Evolutionary conservation across 2,113 vertebrate genomes (phyloP), one percentile per base, ranked within the genome.

Genomic region (Amphilophus citrinellus): DNA sequence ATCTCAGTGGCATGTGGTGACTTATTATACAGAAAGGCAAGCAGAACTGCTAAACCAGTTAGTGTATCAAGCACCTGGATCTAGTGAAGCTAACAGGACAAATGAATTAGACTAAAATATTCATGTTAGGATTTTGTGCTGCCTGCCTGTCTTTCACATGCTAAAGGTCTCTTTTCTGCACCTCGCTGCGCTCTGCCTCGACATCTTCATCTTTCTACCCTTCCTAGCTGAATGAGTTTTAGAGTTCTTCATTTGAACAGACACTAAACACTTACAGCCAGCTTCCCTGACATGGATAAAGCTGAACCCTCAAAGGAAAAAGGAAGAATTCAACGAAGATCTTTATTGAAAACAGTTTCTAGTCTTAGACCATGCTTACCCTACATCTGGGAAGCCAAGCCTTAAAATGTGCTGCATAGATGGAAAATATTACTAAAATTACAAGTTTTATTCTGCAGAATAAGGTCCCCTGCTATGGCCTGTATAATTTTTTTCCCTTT

Each of bases 361-460:
- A 47, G 14, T 47, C 39, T 47, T 27, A 47, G 65, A 47, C 44
- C 13, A 42, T 3, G 3, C 10, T 42, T 42, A 13, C 42, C 14
- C 10, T 4, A 68, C 39, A 68, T 42, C 14, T 68, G 65, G 39
- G 14, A 47, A 18, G 42, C 39, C 22, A 24, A 68, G 22, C 65
- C 42, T 50, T 50, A 17, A 50, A 50, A 71, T 50, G 10, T 50
- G 66, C 65, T 50, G 24, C 24, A 71, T 1, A 50, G 66, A 50
- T 24, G 66, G 42, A 50, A 50, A 71, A 71, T 50, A 71, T 50
- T 50, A 71, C 42, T 71, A 30, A 17, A 71, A 71, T 71, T 47
- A 30, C 66, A 50, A 0, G 50, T 53, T 0, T 30, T 32, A 71
- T 71, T 53, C 42, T 50, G 66, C 15, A 20, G 44, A 50, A 71